Base-by-base conservation (phyloP, 1,140 invertebrate genomes). In the Chironomus striatipennis region DNA sequence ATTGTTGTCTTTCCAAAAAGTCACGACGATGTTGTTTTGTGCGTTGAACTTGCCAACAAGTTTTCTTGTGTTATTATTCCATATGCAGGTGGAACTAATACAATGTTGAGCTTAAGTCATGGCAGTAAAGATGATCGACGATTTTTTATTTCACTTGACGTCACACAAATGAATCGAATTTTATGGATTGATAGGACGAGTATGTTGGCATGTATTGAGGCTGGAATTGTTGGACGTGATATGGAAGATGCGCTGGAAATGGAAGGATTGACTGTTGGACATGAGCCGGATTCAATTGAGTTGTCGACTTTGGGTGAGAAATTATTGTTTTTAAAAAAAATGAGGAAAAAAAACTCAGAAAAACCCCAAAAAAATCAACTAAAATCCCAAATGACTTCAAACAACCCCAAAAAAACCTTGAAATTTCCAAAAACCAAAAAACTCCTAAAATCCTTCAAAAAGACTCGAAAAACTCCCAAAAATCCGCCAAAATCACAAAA, bases 251-350 rank as follows among this genome's bases (percentile, higher is more conserved):
- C 83, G 75, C 78, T 87, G 9, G 77, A 80, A 65, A 77, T 79
- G 67, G 77, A 78, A 78, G 86, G 86, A 10, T 84, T 83, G 75
- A 87, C 86, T 73, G 83, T 83, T 42, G 87, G 87, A 4, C 91
- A 92, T 81, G 90, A 92, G 80, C 90, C 90, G 7, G 91, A 92
- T 80, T 91, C 89, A 0, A 89, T 90, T 80, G 90, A 92, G 79
- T 92, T 92, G 79, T 85, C 84, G 15, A 90, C 90, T 79, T 80
- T 92, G 6, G 24, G 24, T 34, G 24, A 34, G 24, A 5, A 34
- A 34, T 34, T 34, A 34, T n/a, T n/a, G n/a, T n/a, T n/a, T n/a
- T n/a, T n/a, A n/a, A n/a, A n/a, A n/a, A n/a, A n/a, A n/a, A n/a
- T n/a, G n/a, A n/a, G n/a, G n/a, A n/a, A n/a, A n/a, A n/a, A n/a